phyloP scores from a whole-genome alignment of 2,113 vertebrate species.

The Steatornis caripensis region DNA sequence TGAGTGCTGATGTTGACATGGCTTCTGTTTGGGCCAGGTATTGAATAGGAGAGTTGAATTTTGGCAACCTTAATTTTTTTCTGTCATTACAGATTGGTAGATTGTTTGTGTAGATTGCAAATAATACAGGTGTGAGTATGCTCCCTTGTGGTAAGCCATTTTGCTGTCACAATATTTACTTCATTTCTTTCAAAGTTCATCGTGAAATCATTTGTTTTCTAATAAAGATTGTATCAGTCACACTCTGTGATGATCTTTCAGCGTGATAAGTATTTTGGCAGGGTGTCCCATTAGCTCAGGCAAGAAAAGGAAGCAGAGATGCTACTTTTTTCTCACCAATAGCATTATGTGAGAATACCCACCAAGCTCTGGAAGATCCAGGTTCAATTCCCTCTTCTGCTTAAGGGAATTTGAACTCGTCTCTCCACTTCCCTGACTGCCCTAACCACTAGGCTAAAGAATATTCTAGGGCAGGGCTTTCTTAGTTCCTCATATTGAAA shows the following conservation, averaged over 20 bases:
- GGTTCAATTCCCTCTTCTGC: constrained; percentile 20
- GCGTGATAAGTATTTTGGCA: constrained; percentile 8
- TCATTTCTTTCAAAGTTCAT: constrained; percentile 34
- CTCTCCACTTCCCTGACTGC: constrained; percentile 51
- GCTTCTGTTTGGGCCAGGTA: background rate
- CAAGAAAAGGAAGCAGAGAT: constrained; percentile 23
- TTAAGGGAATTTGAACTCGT: constrained; percentile 59
- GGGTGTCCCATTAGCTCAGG: background rate
- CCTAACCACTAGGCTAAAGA: constrained; percentile 33
- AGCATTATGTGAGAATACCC: background rate
- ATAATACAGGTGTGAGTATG: constrained; percentile 62
- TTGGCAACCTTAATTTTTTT: background rate
- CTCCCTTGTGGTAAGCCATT: constrained; percentile 68
- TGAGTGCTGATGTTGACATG: background rate
- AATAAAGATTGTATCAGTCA: constrained; percentile 56
- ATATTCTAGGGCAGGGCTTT: constrained; percentile 54
- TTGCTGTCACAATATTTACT: constrained; percentile 20
- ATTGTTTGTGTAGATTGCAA: background rate
- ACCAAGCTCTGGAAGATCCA: background rate
- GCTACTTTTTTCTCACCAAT: constrained; percentile 39
- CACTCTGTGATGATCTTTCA: constrained; percentile 25
- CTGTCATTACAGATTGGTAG: background rate
- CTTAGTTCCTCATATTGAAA: constrained; percentile 58
- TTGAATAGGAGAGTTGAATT: background rate
- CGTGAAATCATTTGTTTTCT: constrained; percentile 41